Evolutionary conservation across 1,140 invertebrate species (phyloP).

Genomic region (Drosophila insularis): DNA sequence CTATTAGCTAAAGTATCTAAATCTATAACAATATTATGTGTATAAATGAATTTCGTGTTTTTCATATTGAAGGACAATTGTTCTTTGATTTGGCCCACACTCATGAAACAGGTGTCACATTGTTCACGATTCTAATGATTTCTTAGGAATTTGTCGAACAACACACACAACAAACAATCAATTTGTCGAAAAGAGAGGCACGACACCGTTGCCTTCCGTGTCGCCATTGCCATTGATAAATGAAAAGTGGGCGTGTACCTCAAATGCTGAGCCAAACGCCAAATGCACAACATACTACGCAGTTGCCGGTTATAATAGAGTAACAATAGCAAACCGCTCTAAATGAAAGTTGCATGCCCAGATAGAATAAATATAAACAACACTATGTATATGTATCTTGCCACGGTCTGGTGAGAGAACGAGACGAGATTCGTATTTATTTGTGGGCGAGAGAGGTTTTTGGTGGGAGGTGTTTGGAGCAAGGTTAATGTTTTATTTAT

Average conservation of each 20-base stretch:
- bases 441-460: constrained; percentile 1
- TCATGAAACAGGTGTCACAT: not conserved
- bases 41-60: not conserved
- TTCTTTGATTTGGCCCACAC: not conserved
- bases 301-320: constrained; percentile 30
- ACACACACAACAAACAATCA: not conserved
- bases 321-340: constrained; percentile 3
- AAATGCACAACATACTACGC: constrained; percentile 34
- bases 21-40: not conserved
- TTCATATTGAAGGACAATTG: not conserved
- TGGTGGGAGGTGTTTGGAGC: constrained; percentile 23
- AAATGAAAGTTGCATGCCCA: constrained; percentile 45
- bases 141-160: not conserved
- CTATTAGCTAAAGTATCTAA: too few relatives aligned
- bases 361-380: constrained; percentile 36
- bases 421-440: not conserved
- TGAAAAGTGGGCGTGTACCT: constrained; percentile 47
- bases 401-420: constrained; percentile 26
- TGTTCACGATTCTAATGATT: constrained; percentile 2
- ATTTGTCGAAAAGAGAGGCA: constrained; percentile 49
- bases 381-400: constrained; percentile 31
- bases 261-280: not conserved
- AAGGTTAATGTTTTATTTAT: constrained; percentile 74
- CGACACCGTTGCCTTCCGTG: constrained; percentile 58
- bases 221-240: constrained; percentile 51